Evolutionary conservation across 2,888 invertebrate species (phyloP).

Genomic region (Temnothorax unifasciatus): DNA sequence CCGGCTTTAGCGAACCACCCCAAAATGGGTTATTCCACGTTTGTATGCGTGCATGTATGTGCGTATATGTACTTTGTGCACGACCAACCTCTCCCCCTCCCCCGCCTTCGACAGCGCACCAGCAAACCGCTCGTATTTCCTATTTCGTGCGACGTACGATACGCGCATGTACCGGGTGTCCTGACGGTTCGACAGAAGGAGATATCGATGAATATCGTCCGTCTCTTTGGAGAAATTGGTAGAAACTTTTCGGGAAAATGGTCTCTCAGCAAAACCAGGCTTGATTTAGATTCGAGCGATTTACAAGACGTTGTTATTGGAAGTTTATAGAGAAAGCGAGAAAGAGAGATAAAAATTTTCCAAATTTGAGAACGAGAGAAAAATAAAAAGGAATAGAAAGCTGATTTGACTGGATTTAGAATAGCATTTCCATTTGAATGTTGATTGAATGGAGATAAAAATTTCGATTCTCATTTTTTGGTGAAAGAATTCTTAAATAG

Average conservation of each 20-base stretch:
- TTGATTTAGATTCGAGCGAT: not conserved
- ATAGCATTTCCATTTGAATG: not conserved
- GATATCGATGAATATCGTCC: not conserved
- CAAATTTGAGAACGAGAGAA: not conserved
- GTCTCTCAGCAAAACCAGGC: not conserved
- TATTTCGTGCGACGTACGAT: slow-evolving; percentile 1
- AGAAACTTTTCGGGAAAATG: not conserved
- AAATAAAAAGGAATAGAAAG: too few relatives aligned
- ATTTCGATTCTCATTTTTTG: not conserved
- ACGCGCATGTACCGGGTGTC: slow-evolving; percentile 7
- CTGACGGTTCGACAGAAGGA: not conserved
- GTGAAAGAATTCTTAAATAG: not conserved
- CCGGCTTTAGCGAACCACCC: slow-evolving; percentile 72
- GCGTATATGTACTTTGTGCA: slow-evolving; percentile 69
- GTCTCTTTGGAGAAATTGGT: not conserved
- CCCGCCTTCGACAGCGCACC: slow-evolving; percentile 66
- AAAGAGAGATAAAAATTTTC: not conserved
- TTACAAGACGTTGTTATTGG: not conserved
- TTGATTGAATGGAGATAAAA: not conserved
- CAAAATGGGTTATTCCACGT: slow-evolving; percentile 78
- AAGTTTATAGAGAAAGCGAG: not conserved
- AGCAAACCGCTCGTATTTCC: slow-evolving; percentile 59
- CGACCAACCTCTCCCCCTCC: slow-evolving; percentile 61
- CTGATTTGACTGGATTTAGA: not conserved
- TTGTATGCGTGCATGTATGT: not conserved